Conservation (phyloP, 2,888 invertebrate species). For the Andrena bucephala region DNA sequence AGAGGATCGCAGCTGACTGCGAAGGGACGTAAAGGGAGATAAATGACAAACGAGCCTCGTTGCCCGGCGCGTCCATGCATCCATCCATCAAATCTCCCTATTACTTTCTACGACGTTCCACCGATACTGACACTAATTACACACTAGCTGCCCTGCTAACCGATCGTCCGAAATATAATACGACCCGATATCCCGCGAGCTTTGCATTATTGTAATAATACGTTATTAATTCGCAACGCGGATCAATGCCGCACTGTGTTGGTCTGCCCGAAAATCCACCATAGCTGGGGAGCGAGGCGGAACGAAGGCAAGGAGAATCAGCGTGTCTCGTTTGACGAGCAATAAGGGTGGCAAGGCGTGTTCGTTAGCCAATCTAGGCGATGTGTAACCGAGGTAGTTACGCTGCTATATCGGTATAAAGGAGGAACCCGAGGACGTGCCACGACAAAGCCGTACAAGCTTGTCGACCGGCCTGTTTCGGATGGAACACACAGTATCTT, state of each 20-base stretch:
- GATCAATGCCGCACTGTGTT: neutral
- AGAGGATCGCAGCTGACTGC: neutral
- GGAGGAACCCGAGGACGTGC: conserved; percentile 28
- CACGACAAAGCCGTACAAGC: conserved; percentile 20
- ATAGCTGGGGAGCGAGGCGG: conserved; percentile 10
- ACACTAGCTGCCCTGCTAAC: neutral
- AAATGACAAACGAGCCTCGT: neutral
- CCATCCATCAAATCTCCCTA: neutral
- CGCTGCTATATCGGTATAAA: conserved; percentile 20
- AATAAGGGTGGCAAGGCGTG: conserved; percentile 25
- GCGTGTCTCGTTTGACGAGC: conserved; percentile 44
- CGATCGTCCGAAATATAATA: neutral
- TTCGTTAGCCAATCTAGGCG: conserved; percentile 32
- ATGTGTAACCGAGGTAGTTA: conserved; percentile 41
- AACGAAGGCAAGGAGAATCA: conserved; percentile 11
- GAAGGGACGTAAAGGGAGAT: neutral
- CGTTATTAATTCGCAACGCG: neutral
- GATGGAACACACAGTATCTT: conserved; percentile 40
- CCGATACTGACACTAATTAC: neutral
- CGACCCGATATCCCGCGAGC: neutral
- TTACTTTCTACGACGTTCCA: too few relatives aligned
- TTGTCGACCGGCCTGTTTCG: conserved; percentile 30
- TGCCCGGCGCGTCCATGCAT: neutral
- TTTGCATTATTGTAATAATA: too few relatives aligned
- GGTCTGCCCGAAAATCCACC: neutral